phyloP scores from a whole-genome alignment of 2,113 vertebrate genomes.

The Beaufortia kweichowensis region DNA sequence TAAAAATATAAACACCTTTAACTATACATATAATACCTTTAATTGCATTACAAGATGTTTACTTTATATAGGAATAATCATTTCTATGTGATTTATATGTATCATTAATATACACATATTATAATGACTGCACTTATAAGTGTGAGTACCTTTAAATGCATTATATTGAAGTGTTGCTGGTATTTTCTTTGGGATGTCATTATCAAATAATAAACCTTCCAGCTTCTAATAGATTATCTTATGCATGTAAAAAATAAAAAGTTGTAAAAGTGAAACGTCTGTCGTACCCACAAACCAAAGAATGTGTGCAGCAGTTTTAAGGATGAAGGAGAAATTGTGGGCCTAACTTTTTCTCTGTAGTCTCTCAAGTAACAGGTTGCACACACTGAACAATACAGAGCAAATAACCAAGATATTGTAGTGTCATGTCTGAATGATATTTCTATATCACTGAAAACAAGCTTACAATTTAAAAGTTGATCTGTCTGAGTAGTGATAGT shows the following conservation, averaged over 20 bases:
- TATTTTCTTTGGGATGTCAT: too few species aligned
- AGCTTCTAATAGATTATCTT: neutral
- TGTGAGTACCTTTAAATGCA: too few species aligned
- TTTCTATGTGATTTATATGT: too few species aligned
- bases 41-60: too few species aligned
- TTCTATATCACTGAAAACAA: neutral
- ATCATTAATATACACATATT: too few species aligned
- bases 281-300: neutral
- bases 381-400: slow-evolving; percentile 4
- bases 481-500: neutral
- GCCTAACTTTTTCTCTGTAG: slow-evolving; percentile 50
- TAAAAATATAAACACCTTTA: too few species aligned
- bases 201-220: neutral
- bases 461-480: neutral
- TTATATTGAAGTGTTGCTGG: too few species aligned
- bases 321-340: slow-evolving; percentile 48
- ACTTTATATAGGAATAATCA: too few species aligned
- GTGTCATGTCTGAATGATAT: neutral
- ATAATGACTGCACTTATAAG: too few species aligned
- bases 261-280: neutral
- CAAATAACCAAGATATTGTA: slow-evolving; percentile 4
- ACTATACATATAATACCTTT: too few species aligned
- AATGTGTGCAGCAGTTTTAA: neutral
- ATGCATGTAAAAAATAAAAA: neutral
- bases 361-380: slow-evolving; percentile 11